Conservation (phyloP, 1,140 invertebrate genomes). For the Colletes gigas region DNA sequence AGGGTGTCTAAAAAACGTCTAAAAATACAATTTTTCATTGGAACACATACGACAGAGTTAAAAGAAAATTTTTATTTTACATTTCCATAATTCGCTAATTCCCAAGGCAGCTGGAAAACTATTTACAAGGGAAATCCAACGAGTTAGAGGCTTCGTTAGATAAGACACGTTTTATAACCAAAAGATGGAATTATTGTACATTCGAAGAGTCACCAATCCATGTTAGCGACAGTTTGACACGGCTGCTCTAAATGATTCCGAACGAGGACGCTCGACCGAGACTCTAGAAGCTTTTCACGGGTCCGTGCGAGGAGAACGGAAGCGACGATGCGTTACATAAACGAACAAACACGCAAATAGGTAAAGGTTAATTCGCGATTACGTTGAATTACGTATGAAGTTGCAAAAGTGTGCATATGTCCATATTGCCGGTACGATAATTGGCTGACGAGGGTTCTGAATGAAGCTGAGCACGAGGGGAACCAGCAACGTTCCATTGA, state of each 20-base stretch:
- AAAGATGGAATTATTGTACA: no score
- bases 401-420: neutral
- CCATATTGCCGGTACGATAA: neutral
- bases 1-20: no score
- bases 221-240: neutral
- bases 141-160: no score
- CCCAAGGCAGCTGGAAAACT: no score
- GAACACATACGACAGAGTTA: no score
- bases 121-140: no score
- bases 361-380: constrained; percentile 19
- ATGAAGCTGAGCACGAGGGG: neutral
- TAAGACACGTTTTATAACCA: no score
- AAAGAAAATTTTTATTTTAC: no score
- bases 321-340: constrained; percentile 11
- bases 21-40: no score
- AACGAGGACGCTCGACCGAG: neutral
- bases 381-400: constrained; percentile 3
- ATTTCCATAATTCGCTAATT: no score
- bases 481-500: neutral
- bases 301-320: neutral
- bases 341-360: constrained; percentile 4
- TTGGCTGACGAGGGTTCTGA: neutral
- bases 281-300: neutral
- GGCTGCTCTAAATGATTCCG: neutral
- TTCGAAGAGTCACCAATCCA: no score